These are phyloP conservation scores for Calameuta filiformis DNA, from an alignment of 2,888 invertebrate genomes.

Conservation along the genomic window DNA sequence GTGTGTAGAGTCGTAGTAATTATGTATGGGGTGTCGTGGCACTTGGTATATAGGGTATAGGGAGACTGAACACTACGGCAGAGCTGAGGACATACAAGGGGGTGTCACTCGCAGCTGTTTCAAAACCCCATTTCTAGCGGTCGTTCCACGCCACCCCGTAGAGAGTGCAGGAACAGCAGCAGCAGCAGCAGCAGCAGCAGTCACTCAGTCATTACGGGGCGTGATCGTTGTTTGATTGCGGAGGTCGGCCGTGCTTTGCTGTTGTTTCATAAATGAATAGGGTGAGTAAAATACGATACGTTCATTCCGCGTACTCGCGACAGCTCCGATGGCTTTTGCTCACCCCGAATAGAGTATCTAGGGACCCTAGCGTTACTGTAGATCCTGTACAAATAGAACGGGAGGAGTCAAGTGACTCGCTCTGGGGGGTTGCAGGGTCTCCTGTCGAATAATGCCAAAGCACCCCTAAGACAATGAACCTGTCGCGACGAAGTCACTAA, in stretches of 20 bases:
- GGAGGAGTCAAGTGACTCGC: constrained; percentile 5
- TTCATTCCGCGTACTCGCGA: background rate
- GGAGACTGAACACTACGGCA: constrained; percentile 25
- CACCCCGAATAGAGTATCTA: background rate
- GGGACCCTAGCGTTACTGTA: background rate
- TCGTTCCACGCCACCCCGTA: constrained; percentile 27
- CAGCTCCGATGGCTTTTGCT: background rate
- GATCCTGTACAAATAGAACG: background rate
- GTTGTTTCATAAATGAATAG: constrained; percentile 2
- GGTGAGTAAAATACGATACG: background rate
- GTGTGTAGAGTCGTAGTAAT: constrained; percentile 40
- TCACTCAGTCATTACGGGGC: constrained; percentile 54
- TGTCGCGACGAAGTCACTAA: background rate
- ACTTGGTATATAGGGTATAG: constrained; percentile 5
- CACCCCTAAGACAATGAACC: background rate
- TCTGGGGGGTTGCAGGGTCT: background rate
- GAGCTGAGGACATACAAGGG: constrained; percentile 33
- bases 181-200: constrained; percentile 44
- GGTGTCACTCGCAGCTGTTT: constrained; percentile 58
- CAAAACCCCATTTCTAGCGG: constrained; percentile 31
- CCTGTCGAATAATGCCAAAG: background rate
- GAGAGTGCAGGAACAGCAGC: constrained; percentile 35
- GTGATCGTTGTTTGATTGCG: constrained; percentile 58
- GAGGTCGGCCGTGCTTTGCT: constrained; percentile 37
- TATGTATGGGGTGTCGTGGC: constrained; percentile 39